Conservation (phyloP, 1,140 invertebrate species). For the Lepidostoma basale region DNA sequence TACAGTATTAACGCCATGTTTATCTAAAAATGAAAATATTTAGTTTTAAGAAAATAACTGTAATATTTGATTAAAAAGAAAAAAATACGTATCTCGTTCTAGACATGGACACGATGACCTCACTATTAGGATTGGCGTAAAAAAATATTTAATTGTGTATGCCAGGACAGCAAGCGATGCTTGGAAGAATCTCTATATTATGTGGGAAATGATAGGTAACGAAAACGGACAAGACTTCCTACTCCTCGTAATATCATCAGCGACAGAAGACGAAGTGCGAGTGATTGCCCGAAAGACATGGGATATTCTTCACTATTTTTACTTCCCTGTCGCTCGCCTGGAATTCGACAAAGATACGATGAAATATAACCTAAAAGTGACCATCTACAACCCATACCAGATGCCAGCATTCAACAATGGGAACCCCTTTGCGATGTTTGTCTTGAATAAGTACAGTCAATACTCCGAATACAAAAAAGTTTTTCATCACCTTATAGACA, state of each 20-base stretch:
- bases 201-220: neutral
- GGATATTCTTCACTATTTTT: slow-evolving; percentile 13
- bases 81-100: no score
- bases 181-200: neutral
- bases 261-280: neutral
- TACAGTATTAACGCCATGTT: no score
- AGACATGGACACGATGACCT: no score
- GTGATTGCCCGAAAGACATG: slow-evolving; percentile 7
- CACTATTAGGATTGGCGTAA: no score
- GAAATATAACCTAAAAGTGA: neutral
- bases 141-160: neutral
- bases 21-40: no score
- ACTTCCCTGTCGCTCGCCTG: slow-evolving; percentile 12
- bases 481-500: neutral
- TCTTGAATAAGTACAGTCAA: neutral
- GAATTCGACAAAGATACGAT: neutral
- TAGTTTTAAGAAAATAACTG: no score
- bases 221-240: slow-evolving; percentile 26
- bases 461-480: neutral
- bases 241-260: neutral
- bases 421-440: neutral
- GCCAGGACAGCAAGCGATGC: neutral
- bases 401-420: neutral
- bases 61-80: no score
- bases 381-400: slow-evolving; percentile 14